A percentile compares a stretch with the other conserved stretches of the same genome.
Evolutionary conservation across 2,888 invertebrate species (phyloP).

Genomic region (Patella pellucida): DNA sequence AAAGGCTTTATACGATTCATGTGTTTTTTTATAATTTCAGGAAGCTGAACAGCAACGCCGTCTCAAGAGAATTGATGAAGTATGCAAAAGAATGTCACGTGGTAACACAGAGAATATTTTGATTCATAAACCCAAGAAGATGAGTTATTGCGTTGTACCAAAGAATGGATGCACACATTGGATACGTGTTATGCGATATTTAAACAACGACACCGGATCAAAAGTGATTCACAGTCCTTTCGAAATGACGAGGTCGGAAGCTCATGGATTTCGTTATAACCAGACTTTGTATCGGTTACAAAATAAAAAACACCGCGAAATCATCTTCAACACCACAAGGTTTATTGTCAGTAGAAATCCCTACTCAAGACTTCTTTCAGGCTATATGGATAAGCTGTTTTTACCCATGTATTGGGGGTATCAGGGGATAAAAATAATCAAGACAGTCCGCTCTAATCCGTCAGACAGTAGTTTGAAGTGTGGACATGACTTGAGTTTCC

Average conservation of each 20-base stretch:
- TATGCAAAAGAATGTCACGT: background rate
- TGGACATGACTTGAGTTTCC: constrained; percentile 49
- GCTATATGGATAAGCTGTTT: constrained; percentile 50
- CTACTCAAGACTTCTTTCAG: constrained; percentile 49
- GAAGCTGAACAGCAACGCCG: constrained; percentile 1
- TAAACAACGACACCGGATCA: constrained; percentile 36
- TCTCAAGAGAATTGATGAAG: background rate
- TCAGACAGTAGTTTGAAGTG: constrained; percentile 30
- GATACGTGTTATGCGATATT: constrained; percentile 43
- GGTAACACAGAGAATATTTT: constrained; percentile 13
- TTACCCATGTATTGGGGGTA: constrained; percentile 51
- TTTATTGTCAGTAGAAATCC: constrained; percentile 49
- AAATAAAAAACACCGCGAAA: constrained; percentile 12
- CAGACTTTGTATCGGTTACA: constrained; percentile 21
- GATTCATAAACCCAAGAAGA: constrained; percentile 19
- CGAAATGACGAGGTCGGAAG: constrained; percentile 33
- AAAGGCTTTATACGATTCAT: too few species aligned
- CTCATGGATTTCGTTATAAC: constrained; percentile 34
- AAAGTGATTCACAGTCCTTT: constrained; percentile 29
- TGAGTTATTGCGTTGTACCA: constrained; percentile 47
- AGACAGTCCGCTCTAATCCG: constrained; percentile 18
- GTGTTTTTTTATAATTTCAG: background rate
- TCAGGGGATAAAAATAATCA: constrained; percentile 35
- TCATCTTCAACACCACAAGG: constrained; percentile 29
- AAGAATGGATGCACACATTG: constrained; percentile 54